A percentile compares a stretch with the other conserved stretches of the same genome.
phyloP scores from a whole-genome alignment of 2,888 invertebrate genomes.

The Drosophila eohydei region DNA sequence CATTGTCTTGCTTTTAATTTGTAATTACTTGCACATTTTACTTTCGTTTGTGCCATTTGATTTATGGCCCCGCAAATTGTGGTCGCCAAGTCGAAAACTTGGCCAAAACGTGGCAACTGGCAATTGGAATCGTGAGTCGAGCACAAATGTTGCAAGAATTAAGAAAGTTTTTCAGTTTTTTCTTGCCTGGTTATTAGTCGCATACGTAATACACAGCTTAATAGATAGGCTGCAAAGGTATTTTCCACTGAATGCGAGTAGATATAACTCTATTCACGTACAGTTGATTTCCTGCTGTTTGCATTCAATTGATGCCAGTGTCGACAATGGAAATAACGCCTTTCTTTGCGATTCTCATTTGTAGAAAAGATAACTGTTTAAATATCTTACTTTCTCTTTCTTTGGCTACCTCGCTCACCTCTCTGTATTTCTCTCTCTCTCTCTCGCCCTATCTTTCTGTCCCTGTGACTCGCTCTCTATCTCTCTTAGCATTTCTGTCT shows the following conservation, averaged over 20 bases:
- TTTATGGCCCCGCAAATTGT: slow-evolving; percentile 66
- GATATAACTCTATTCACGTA: neutral
- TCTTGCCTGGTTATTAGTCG: neutral
- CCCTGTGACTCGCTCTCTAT: neutral
- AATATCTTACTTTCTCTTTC: neutral
- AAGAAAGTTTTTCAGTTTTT: slow-evolving; percentile 33
- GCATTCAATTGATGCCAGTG: neutral
- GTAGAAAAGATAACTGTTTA: no score
- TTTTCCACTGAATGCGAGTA: neutral
- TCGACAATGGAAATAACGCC: neutral
- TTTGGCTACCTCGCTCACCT: neutral
- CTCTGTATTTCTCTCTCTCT: neutral
- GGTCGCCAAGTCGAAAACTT: slow-evolving; percentile 51
- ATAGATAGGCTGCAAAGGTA: neutral
- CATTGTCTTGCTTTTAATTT: slow-evolving; percentile 63
- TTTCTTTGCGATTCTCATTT: neutral
- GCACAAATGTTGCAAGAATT: slow-evolving; percentile 48
- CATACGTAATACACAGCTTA: neutral
- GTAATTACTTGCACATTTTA: slow-evolving; percentile 73
- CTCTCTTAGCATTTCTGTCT: neutral
- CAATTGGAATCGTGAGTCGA: slow-evolving; percentile 74
- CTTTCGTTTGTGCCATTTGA: slow-evolving; percentile 74
- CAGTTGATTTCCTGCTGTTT: no score
- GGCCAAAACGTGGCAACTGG: slow-evolving; percentile 57
- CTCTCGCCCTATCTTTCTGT: neutral